Evolutionary conservation across 2,888 invertebrate species (phyloP), one percentile per base, ranked within the genome.

Genomic region (Plebejus melissa): DNA sequence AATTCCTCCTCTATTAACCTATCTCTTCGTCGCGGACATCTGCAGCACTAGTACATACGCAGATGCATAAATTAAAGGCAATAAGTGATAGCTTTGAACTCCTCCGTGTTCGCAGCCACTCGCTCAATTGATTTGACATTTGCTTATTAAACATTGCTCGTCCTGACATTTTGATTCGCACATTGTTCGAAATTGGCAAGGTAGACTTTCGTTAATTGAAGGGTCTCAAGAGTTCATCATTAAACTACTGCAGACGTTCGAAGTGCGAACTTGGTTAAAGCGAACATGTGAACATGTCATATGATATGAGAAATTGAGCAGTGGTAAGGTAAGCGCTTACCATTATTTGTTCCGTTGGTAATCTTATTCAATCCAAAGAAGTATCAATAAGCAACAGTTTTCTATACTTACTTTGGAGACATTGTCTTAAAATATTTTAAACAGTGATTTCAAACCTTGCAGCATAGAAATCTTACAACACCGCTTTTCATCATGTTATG

Each of bases 91-190:
- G 65, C 65, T 65, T 65, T 65, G 65, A 65, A 65, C 32, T 65
- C 36, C 13, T 65, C 65, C 65, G 65, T 65, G 65, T 65, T 36
- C 32, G 32, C 41, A 60, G 76, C 76, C 74, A 74, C 74, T 71
- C 16, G 6, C 46, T 70, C 76, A 76, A 77, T 77, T 77, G 76
- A 71, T 76, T 60, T 65, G 54, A 50, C 32, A 74, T 74, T 74
- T 57, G 58, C 57, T 57, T 74, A 74, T 77, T 70, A 75, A 74
- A 32, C 16, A 36, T 69, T 50, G 50, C 69, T 58, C 75, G 16
- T 11, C 28, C 16, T 65, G 65, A 65, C 65, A 36, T 65, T 65
- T 65, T 65, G 65, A 65, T 65, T 65, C 65, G 65, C 32, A 65
- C 65, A 32, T 65, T 65, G 65, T 65, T 65, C 65, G 32, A 65